Conservation (phyloP, 1,140 invertebrate genomes). For the Maniola jurtina region DNA sequence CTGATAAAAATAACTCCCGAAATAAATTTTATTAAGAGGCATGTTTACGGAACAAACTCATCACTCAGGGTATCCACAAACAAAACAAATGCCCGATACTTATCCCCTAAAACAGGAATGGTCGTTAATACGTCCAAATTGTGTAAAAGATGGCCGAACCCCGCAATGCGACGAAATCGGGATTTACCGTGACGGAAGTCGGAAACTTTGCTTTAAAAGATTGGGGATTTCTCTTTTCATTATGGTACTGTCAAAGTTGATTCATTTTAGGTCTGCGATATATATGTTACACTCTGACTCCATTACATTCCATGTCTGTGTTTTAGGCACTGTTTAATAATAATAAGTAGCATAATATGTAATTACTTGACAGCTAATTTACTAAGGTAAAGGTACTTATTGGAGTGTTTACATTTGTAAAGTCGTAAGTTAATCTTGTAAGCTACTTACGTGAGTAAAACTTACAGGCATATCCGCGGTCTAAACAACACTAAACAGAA, state of each 20-base stretch:
- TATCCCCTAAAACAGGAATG: slow-evolving; percentile 8
- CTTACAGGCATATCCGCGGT: too few relatives aligned
- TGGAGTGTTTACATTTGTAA: too few relatives aligned
- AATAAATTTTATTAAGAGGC: background rate
- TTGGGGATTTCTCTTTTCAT: background rate
- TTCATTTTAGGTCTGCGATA: too few relatives aligned
- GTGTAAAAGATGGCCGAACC: slow-evolving; percentile 10
- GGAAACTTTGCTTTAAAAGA: slow-evolving; percentile 7
- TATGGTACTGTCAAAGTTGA: background rate
- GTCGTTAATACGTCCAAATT: slow-evolving; percentile 12
- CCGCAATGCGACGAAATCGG: slow-evolving; percentile 10
- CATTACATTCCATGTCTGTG: too few relatives aligned
- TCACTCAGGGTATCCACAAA: background rate
- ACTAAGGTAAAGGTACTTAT: too few relatives aligned
- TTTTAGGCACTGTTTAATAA: too few relatives aligned
- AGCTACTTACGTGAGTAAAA: too few relatives aligned
- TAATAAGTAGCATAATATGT: too few relatives aligned
- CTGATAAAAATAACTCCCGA: background rate
- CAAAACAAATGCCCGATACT: slow-evolving; percentile 11
- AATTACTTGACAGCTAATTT: too few relatives aligned
- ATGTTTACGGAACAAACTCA: background rate
- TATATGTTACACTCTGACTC: too few relatives aligned
- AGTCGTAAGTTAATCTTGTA: too few relatives aligned
- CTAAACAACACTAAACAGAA: too few relatives aligned
- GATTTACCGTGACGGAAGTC: slow-evolving; percentile 4